These are phyloP conservation scores for Piaya cayana DNA, from an alignment of 2,113 vertebrate species.

Conservation along the genomic window DNA sequence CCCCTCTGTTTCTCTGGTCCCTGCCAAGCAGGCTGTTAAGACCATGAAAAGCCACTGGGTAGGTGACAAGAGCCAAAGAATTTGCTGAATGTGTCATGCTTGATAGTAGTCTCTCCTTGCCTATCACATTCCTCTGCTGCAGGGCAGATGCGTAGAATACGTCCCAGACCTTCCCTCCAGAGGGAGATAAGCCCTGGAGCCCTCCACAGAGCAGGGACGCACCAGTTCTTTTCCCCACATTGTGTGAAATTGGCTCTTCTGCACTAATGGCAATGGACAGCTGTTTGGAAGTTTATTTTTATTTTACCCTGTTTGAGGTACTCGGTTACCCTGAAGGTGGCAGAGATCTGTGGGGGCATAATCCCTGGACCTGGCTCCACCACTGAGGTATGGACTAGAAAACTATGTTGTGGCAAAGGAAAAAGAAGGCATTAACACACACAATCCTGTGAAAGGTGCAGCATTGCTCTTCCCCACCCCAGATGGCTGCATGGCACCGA, in stretches of 20 bases:
- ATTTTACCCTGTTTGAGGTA: background rate
- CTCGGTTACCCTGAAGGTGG: background rate
- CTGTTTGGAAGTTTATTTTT: background rate
- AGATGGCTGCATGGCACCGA: background rate
- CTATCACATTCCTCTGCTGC: slow-evolving; percentile 38
- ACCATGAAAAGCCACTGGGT: slow-evolving; percentile 28
- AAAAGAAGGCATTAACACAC: background rate
- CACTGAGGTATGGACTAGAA: background rate
- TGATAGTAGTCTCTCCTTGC: slow-evolving; percentile 20
- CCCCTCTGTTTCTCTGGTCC: background rate
- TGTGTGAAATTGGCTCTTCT: background rate
- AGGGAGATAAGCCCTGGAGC: background rate
- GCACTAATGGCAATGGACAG: background rate
- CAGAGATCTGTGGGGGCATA: background rate
- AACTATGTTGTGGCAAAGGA: background rate
- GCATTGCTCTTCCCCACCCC: background rate
- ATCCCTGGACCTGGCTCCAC: background rate
- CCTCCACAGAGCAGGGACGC: rapidly evolving
- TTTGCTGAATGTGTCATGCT: slow-evolving; percentile 29
- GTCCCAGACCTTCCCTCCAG: slow-evolving; percentile 10
- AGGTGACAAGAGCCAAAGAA: slow-evolving; percentile 50
- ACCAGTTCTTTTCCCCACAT: background rate
- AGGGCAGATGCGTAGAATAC: background rate
- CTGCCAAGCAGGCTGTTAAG: slow-evolving; percentile 21
- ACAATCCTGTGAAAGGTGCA: background rate